A percentile compares a stretch with the other conserved stretches of the same genome.
phyloP scores from a whole-genome alignment of 2,797 vertebrate genomes.

The Myripristis jacobus region DNA sequence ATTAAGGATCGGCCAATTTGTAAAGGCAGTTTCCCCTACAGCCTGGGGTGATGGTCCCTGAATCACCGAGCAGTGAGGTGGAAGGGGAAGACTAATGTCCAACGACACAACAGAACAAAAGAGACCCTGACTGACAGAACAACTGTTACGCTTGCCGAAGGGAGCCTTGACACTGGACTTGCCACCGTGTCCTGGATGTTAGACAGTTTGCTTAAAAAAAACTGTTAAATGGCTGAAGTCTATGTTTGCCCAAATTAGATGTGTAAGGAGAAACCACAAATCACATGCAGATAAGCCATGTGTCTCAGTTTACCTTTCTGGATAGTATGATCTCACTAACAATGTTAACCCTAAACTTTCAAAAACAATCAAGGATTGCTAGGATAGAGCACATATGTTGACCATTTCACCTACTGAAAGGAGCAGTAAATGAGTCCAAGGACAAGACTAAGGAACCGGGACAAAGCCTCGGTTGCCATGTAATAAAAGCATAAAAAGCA shows the following conservation, averaged over 20 bases:
- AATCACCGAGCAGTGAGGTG: slow-evolving; percentile 22
- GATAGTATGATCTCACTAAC: not conserved
- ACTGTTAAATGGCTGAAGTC: slow-evolving; percentile 8
- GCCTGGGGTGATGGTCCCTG: slow-evolving; percentile 14
- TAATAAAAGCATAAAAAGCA: slow-evolving; percentile 63
- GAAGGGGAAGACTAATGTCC: slow-evolving; percentile 41
- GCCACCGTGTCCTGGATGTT: slow-evolving; percentile 25
- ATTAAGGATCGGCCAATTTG: slow-evolving; percentile 10
- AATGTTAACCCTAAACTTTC: not conserved
- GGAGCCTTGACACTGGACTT: not conserved
- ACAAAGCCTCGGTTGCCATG: slow-evolving; percentile 31
- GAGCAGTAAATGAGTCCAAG: not conserved
- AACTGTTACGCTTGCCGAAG: not conserved
- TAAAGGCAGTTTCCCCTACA: slow-evolving; percentile 25
- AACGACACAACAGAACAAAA: slow-evolving; percentile 2
- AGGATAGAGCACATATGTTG: not conserved
- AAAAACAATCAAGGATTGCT: not conserved
- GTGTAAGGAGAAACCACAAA: not conserved
- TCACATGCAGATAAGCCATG: not conserved
- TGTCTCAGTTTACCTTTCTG: not conserved
- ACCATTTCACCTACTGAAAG: not conserved
- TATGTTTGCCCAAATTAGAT: slow-evolving; percentile 4
- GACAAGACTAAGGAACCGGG: slow-evolving; percentile 4
- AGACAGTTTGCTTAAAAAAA: slow-evolving; percentile 11
- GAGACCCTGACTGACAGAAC: slow-evolving; percentile 10